These are phyloP conservation scores for Anastatus disparis DNA, from an alignment of 1,140 invertebrate genomes.

Conservation along the genomic window DNA sequence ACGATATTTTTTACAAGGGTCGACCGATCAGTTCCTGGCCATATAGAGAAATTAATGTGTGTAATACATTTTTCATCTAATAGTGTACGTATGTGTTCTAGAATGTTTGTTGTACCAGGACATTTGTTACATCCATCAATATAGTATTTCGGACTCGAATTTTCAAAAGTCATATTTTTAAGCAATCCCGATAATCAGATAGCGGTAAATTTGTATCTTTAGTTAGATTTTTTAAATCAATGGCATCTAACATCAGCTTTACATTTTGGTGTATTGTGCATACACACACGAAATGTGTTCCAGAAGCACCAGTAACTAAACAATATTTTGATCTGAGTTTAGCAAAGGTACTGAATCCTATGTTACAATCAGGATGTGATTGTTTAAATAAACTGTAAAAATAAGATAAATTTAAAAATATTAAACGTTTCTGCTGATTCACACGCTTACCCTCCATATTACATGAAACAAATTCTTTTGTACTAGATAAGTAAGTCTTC, in stretches of 20 bases:
- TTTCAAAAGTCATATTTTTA: conserved; percentile 19
- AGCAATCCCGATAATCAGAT: conserved; percentile 17
- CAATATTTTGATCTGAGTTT: conserved; percentile 23
- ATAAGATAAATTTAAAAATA: conserved; percentile 34
- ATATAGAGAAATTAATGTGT: conserved; percentile 24
- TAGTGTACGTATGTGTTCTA: too few species aligned
- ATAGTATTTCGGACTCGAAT: conserved; percentile 18
- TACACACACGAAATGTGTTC: too few species aligned
- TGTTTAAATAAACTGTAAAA: too few species aligned
- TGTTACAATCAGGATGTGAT: conserved; percentile 17
- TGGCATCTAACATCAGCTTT: too few species aligned
- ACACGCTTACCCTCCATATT: conserved; percentile 22
- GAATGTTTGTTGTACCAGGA: too few species aligned
- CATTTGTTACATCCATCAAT: too few species aligned
- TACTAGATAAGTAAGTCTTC: too few species aligned
- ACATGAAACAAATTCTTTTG: conserved; percentile 37
- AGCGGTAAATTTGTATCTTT: too few species aligned
- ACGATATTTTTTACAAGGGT: conserved; percentile 25
- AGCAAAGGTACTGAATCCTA: conserved; percentile 37
- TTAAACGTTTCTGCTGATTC: conserved; percentile 33
- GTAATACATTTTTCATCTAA: conserved; percentile 13
- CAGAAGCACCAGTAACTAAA: too few species aligned
- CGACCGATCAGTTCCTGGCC: too few species aligned
- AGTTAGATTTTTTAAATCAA: too few species aligned
- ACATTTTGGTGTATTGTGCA: too few species aligned